Evolutionary conservation across 2,113 vertebrate species (phyloP).

Genomic region (Nymphicus hollandicus): DNA sequence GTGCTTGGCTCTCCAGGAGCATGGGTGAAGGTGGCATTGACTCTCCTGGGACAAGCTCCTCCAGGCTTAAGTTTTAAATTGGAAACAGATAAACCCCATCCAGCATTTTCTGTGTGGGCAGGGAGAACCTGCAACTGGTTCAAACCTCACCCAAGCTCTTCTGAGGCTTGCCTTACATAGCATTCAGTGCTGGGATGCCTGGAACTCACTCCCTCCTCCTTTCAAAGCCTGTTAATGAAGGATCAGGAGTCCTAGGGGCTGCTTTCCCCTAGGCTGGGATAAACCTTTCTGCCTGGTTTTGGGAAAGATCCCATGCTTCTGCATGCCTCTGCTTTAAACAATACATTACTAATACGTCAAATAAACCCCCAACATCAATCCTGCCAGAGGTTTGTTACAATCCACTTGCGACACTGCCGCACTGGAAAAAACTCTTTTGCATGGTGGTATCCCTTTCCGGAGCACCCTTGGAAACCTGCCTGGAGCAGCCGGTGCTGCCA

Average conservation of each 20-base stretch:
- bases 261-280: not conserved
- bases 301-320: not conserved
- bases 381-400: not conserved
- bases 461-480: not conserved
- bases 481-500: not conserved
- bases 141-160: not conserved
- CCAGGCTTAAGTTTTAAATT: not conserved
- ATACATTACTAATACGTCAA: not conserved
- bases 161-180: not conserved
- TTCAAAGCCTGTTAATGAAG: not conserved
- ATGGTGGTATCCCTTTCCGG: not conserved
- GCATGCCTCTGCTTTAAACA: not conserved
- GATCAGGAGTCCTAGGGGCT: not conserved
- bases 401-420: accelerated
- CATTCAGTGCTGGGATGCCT: not conserved
- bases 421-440: not conserved
- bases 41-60: not conserved
- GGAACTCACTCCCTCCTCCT: not conserved
- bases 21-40: not conserved
- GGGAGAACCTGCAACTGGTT: not conserved
- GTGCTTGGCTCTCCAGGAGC: accelerated
- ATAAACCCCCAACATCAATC: not conserved
- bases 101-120: not conserved
- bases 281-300: not conserved
- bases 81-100: not conserved